These are phyloP conservation scores for Ormyrus labotus DNA, from an alignment of 2,888 invertebrate genomes.

Conservation along the genomic window DNA sequence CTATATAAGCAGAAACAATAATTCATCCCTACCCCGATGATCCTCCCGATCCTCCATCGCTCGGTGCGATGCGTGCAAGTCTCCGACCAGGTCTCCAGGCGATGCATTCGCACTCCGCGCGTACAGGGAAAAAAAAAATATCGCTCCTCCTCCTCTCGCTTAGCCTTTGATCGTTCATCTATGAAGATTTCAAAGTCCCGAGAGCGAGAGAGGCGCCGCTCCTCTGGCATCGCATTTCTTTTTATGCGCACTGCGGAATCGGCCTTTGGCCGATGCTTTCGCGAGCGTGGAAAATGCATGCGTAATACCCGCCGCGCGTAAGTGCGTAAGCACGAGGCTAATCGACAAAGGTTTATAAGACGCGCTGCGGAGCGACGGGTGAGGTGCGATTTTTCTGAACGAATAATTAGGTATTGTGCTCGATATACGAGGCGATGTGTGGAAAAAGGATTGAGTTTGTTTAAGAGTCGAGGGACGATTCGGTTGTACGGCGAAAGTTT, in stretches of 20 bases:
- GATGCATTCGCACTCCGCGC: slow-evolving; percentile 9
- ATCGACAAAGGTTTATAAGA: background rate
- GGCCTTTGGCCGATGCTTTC: background rate
- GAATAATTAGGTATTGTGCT: no score
- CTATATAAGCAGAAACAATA: no score
- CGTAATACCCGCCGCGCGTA: background rate
- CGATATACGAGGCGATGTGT: no score
- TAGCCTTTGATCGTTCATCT: slow-evolving; percentile 41
- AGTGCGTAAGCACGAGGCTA: background rate
- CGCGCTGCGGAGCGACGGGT: background rate
- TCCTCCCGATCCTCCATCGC: no score
- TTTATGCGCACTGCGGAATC: slow-evolving; percentile 30
- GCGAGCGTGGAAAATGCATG: background rate
- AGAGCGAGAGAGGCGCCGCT: background rate
- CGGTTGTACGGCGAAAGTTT: no score
- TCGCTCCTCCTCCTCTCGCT: background rate
- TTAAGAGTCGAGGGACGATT: no score
- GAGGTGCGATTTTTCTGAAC: slow-evolving; percentile 1
- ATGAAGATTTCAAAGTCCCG: slow-evolving; percentile 45
- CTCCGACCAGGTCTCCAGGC: no score
- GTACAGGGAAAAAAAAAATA: background rate
- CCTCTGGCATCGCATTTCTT: slow-evolving; percentile 33
- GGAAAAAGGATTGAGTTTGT: no score
- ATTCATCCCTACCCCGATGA: no score
- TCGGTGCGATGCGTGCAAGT: no score